phyloP scores from a whole-genome alignment of 2,797 vertebrate genomes.

The Capromys pilorides region DNA sequence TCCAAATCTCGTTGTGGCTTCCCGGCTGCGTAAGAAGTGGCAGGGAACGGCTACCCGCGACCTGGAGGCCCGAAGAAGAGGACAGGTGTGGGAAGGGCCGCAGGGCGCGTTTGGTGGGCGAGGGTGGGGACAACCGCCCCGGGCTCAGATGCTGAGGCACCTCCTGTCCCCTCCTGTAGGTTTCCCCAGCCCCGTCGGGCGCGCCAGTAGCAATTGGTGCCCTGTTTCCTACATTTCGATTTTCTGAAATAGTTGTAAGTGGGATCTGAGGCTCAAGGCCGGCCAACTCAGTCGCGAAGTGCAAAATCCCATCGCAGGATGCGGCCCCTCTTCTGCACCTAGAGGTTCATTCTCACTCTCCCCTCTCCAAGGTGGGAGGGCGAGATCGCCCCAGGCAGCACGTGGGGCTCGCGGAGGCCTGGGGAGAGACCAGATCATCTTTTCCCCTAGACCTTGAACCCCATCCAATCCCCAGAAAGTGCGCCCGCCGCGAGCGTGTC shows the following conservation, averaged over 20 bases:
- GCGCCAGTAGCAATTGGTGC: not conserved
- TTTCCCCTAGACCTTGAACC: not conserved
- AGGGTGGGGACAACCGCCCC: conserved; percentile 1
- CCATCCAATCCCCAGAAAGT: conserved; percentile 37
- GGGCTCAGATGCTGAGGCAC: conserved; percentile 26
- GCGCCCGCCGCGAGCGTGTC: conserved; percentile 25
- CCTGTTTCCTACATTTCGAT: conserved; percentile 61
- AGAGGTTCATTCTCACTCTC: not conserved
- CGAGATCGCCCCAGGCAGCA: not conserved
- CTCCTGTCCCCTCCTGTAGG: not conserved
- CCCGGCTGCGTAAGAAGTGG: conserved; percentile 35
- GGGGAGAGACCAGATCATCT: not conserved
- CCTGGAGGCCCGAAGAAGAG: conserved; percentile 43
- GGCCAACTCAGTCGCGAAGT: not conserved
- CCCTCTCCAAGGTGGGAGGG: not conserved
- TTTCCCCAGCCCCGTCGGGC: not conserved
- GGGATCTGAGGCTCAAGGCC: not conserved
- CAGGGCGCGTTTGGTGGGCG: conserved; percentile 33
- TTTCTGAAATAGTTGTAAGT: conserved; percentile 51
- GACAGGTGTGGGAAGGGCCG: conserved; percentile 68
- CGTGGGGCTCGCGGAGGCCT: conserved; percentile 4
- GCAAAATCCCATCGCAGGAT: not conserved
- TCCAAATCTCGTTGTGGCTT: conserved; percentile 77
- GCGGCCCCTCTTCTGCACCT: not conserved
- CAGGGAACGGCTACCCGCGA: conserved; percentile 13